These are phyloP conservation scores for Alca torda DNA, from an alignment of 2,797 vertebrate species.

Conservation along the genomic window DNA sequence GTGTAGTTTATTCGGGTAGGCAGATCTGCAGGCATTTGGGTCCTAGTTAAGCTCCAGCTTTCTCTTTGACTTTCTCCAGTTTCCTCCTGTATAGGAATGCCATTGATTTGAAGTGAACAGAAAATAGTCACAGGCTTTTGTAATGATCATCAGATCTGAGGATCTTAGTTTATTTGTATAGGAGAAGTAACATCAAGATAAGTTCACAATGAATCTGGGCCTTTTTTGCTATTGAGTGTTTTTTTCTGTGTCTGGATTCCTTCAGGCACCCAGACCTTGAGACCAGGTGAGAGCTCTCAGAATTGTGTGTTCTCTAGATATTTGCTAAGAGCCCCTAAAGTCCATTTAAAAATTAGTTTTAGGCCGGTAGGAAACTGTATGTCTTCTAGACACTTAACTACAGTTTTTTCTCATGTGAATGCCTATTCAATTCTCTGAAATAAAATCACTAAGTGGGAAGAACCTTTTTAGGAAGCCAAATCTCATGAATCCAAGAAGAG, in stretches of 20 bases:
- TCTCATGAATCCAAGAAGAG: background rate
- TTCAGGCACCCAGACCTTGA: background rate
- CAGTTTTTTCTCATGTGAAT: background rate
- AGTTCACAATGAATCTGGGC: background rate
- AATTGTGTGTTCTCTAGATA: background rate
- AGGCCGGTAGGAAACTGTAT: background rate
- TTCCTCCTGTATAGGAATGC: background rate
- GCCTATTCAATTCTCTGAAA: background rate
- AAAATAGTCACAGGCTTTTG: background rate
- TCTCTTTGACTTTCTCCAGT: background rate
- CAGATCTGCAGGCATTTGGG: background rate
- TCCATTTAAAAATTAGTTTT: background rate
- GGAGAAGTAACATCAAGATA: background rate
- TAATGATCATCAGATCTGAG: background rate
- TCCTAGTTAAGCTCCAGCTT: background rate
- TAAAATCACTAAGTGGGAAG: background rate
- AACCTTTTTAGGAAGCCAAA: background rate
- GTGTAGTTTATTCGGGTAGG: background rate
- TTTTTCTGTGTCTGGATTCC: background rate
- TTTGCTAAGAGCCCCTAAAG: background rate
- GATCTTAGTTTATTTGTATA: background rate
- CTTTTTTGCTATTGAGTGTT: rapidly evolving
- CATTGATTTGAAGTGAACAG: background rate
- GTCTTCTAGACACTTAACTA: background rate
- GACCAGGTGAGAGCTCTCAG: background rate